A percentile compares a stretch with the other conserved stretches of the same genome.
Evolutionary conservation across 2,888 invertebrate genomes (phyloP).

Genomic region (Drosophila formosana): DNA sequence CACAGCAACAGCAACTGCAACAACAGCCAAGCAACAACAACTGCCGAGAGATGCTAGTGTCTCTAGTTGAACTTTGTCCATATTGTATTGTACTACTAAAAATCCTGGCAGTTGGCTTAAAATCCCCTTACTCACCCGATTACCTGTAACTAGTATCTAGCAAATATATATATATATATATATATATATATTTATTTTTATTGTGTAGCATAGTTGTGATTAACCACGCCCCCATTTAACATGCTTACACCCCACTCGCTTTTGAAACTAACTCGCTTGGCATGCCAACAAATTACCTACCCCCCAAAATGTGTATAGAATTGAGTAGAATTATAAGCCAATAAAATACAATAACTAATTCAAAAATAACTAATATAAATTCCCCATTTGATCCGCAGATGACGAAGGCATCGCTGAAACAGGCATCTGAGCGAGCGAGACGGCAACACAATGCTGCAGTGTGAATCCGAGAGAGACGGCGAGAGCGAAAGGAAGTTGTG

Average conservation of each 20-base stretch:
- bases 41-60: constrained; percentile 4
- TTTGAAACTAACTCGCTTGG: constrained; percentile 22
- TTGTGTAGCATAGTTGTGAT: constrained; percentile 22
- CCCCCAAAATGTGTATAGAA: background rate
- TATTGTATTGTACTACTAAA: constrained; percentile 3
- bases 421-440: constrained; percentile 89
- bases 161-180: background rate
- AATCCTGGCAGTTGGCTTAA: background rate
- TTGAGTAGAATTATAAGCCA: background rate
- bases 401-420: constrained; percentile 98
- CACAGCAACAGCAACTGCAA: constrained; percentile 18
- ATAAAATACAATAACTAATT: background rate
- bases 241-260: constrained; percentile 8
- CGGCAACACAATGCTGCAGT: background rate
- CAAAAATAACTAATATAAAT: background rate
- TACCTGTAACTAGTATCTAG: constrained; percentile 3
- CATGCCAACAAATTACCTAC: constrained; percentile 11
- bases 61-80: background rate
- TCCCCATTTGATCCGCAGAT: constrained; percentile 88
- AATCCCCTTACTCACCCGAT: background rate
- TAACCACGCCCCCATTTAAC: constrained; percentile 11
- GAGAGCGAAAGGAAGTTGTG: constrained; percentile 1
- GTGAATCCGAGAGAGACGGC: constrained; percentile 4
- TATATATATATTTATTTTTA: background rate
- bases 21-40: constrained; percentile 5